A percentile compares a stretch with the other conserved stretches of the same genome.
phyloP scores from a whole-genome alignment of 1,140 invertebrate species.

The Lucilia cuprina region DNA sequence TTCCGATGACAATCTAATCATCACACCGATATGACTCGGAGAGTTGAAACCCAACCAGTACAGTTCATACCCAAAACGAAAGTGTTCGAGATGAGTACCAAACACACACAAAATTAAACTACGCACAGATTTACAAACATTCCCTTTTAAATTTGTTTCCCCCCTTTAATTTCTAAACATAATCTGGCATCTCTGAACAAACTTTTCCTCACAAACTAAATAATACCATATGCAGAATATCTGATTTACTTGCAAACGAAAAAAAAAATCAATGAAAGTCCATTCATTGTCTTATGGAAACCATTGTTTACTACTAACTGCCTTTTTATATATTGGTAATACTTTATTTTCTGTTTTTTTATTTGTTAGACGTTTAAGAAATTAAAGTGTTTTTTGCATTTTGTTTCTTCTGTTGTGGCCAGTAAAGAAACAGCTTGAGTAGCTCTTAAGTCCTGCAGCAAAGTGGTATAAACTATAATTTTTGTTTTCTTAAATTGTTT shows the following conservation, averaged over 20 bases:
- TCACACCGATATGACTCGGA: no score
- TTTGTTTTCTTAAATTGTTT: background rate
- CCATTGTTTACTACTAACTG: conserved; percentile 7
- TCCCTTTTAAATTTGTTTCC: no score
- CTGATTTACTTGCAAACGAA: background rate
- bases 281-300: conserved; percentile 1
- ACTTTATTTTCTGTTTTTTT: background rate
- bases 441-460: conserved; percentile 1
- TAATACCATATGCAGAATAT: background rate
- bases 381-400: background rate
- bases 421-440: conserved; percentile 10
- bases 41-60: no score
- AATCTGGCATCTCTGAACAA: no score
- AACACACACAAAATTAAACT: no score
- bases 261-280: conserved; percentile 29
- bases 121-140: no score
- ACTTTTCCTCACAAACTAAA: no score
- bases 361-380: background rate
- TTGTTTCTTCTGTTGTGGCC: background rate
- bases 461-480: background rate
- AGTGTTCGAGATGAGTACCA: no score
- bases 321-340: background rate
- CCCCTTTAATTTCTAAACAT: no score
- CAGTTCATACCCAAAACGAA: no score
- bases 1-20: no score